Evolutionary conservation across 2,888 invertebrate genomes (phyloP), one percentile per base, ranked within the genome.

Genomic region (Bruchidius siliquastri): DNA sequence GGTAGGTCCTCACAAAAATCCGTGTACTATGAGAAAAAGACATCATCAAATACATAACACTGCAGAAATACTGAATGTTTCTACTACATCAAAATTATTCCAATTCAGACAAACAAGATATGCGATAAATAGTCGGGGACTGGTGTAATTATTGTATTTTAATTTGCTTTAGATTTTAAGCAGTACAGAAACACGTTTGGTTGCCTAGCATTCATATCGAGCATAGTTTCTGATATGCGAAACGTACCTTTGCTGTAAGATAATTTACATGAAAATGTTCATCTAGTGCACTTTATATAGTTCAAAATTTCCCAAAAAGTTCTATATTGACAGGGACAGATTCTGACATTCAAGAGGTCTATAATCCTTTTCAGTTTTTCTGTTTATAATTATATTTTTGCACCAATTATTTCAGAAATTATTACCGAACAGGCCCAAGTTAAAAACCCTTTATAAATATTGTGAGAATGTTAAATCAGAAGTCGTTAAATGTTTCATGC

Each of bases 1-100:
- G 75, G 13, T 73, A 67, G 22, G 73, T 72, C 20, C 71, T 72
- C 18, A 73, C 30, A 21, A 49, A 49, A 49, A 49, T 13, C 49
- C 49, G 49, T 4, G 49, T 49, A 49, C 6, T 49, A 8, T 49
- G 49, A 13, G 49, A 49, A 49, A 49, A 49, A 49, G 49, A 49
- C 49, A 49, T 49, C 6, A 8, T 49, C 13, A 49, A 49, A 49
- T 49, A 49, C 49, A 13, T 49, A 49, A 49, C 49, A 49, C 49
- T 49, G 13, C 18, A 49, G 49, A 49, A 49, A 49, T 49, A 49
- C 49, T 49, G 49, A 49, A 49, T 49, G 49, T 49, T 49, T 49
- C 49, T 13, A 49, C 13, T 49, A 49, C 18, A 49, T 18, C 18
- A 18, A 13, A 49, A 49, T 49, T 49, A 49, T 49, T 49, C 49